Conservation (phyloP, 1,140 invertebrate species). For the Cylas formicarius region DNA sequence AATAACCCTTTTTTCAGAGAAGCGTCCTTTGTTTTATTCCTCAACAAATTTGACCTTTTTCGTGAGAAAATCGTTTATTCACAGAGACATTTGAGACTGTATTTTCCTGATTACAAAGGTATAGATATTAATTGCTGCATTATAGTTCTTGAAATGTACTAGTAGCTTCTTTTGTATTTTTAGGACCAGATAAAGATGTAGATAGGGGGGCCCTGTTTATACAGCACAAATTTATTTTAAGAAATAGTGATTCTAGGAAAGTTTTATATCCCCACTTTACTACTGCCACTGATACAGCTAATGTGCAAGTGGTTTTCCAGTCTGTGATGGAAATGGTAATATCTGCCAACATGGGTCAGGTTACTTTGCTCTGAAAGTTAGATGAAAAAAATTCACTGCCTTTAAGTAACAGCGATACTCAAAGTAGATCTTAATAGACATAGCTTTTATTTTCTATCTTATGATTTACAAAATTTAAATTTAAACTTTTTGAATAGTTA, state of each 20-base stretch:
- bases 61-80: slow-evolving; percentile 60
- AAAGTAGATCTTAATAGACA: no score
- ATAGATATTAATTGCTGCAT: slow-evolving; percentile 13
- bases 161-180: slow-evolving; percentile 15
- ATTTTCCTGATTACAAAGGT: slow-evolving; percentile 55
- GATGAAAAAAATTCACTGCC: neutral
- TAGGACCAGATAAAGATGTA: slow-evolving; percentile 58
- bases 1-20: slow-evolving; percentile 59
- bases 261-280: slow-evolving; percentile 59
- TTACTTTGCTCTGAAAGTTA: slow-evolving; percentile 44
- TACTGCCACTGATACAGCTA: slow-evolving; percentile 58
- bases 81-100: slow-evolving; percentile 51
- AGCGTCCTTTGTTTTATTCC: slow-evolving; percentile 59
- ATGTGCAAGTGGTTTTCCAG: slow-evolving; percentile 55
- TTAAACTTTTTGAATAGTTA: no score
- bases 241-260: slow-evolving; percentile 51
- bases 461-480: no score
- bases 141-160: neutral
- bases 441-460: no score
- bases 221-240: slow-evolving; percentile 53
- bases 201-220: slow-evolving; percentile 57
- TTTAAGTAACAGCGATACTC: no score
- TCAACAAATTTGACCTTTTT: slow-evolving; percentile 66
- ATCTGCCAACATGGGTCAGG: slow-evolving; percentile 50
- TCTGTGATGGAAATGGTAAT: slow-evolving; percentile 58